These are phyloP conservation scores for Drosophila orosa DNA, from an alignment of 1,140 invertebrate genomes.

Conservation along the genomic window DNA sequence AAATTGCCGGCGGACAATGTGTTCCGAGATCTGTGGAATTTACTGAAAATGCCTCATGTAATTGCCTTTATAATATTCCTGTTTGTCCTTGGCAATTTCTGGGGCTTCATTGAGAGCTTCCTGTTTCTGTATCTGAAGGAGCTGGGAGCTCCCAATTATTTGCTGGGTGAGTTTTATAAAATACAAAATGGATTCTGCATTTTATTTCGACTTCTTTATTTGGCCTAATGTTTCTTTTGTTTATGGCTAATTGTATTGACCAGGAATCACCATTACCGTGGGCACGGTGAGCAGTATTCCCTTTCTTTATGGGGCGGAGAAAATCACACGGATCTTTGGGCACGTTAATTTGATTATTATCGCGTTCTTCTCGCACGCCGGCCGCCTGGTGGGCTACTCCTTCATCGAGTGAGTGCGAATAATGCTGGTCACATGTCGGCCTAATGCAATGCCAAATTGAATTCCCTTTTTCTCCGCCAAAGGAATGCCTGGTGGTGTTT, in stretches of 20 bases:
- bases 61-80: conserved; percentile 91
- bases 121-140: conserved; percentile 93
- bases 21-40: conserved; percentile 88
- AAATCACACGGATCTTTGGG: conserved; percentile 91
- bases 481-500: conserved; percentile 94
- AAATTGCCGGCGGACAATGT: conserved; percentile 90
- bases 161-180: conserved; percentile 87
- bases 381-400: conserved; percentile 92
- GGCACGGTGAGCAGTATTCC: conserved; percentile 91
- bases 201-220: background rate
- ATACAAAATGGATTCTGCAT: background rate
- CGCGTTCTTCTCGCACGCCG: conserved; percentile 92
- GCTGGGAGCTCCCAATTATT: conserved; percentile 90
- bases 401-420: conserved; percentile 89
- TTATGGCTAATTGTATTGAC: background rate
- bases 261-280: conserved; percentile 91
- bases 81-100: conserved; percentile 91
- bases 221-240: background rate
- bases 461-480: conserved; percentile 33
- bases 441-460: conserved; percentile 60
- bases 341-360: conserved; percentile 92
- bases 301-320: conserved; percentile 91
- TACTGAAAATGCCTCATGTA: conserved; percentile 90
- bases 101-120: conserved; percentile 94
- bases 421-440: conserved; percentile 32